Conservation (phyloP, 2,797 vertebrate genomes). For the Hyperoplus immaculatus region DNA sequence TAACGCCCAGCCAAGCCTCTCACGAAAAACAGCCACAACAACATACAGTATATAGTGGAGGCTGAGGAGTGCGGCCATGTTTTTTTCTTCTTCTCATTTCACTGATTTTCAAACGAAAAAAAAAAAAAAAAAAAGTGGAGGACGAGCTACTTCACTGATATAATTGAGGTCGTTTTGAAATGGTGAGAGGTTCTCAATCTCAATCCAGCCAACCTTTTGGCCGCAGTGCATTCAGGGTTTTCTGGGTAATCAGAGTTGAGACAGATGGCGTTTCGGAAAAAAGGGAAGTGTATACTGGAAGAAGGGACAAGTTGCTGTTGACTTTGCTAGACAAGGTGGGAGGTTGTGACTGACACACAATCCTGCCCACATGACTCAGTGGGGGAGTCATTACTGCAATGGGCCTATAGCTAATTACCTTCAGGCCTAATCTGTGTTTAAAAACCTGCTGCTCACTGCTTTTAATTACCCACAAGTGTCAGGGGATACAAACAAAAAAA, state of each 20-base stretch:
- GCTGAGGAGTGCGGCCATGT: conserved; percentile 61
- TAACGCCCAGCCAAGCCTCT: conserved; percentile 37
- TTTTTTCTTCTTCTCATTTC: conserved; percentile 51
- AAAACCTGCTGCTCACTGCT: conserved; percentile 70
- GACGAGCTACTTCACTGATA: conserved; percentile 31
- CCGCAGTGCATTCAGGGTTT: conserved; percentile 21
- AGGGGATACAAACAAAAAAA: not conserved
- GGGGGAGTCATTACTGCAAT: conserved; percentile 75
- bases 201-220: conserved; percentile 36
- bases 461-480: conserved; percentile 72
- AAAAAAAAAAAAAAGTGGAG: not conserved
- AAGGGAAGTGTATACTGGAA: conserved; percentile 50
- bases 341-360: conserved; percentile 63
- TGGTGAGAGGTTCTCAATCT: conserved; percentile 36
- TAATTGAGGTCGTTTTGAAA: conserved; percentile 56
- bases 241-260: conserved; percentile 58
- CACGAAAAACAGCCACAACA: conserved; percentile 68
- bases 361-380: conserved; percentile 65
- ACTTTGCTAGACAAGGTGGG: conserved; percentile 65
- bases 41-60: conserved; percentile 56
- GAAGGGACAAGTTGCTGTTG: conserved; percentile 59
- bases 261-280: conserved; percentile 70
- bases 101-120: conserved; percentile 9
- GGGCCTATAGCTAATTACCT: conserved; percentile 72
- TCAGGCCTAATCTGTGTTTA: conserved; percentile 76